Evolutionary conservation across 2,888 invertebrate genomes (phyloP).

Genomic region (Chromoteleia sp.): DNA sequence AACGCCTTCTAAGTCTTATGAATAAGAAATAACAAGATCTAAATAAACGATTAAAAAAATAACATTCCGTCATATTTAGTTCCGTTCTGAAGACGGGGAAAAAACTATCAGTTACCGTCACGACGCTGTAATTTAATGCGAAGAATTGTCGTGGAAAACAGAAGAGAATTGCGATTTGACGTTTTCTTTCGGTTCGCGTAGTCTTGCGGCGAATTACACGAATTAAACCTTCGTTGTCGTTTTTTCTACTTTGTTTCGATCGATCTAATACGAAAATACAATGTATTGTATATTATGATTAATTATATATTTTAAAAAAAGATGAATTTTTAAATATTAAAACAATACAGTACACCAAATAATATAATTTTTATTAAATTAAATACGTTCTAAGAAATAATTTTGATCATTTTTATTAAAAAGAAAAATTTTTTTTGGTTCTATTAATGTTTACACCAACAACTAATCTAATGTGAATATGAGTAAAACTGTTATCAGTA

Average conservation of each 20-base stretch:
- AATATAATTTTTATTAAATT: no score
- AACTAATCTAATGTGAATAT: no score
- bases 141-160: conserved; percentile 7
- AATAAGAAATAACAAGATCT: conserved; percentile 47
- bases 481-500: no score
- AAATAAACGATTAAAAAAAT: conserved; percentile 49
- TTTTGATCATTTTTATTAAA: no score
- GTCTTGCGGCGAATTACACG: conserved; percentile 1
- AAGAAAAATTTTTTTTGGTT: no score
- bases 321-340: no score
- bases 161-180: neutral
- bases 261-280: neutral
- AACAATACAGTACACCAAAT: no score
- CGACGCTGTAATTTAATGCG: conserved; percentile 23
- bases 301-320: no score
- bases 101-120: conserved; percentile 25
- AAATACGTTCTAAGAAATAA: no score
- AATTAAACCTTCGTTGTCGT: conserved; percentile 1
- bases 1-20: conserved; percentile 55
- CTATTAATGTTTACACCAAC: no score
- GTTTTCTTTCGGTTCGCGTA: conserved; percentile 1
- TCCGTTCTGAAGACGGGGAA: conserved; percentile 24
- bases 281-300: no score
- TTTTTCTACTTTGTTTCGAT: neutral
- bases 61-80: conserved; percentile 41